A percentile compares a stretch with the other conserved stretches of the same genome.
Evolutionary conservation across 2,888 invertebrate species (phyloP).

Genomic region (Corythucha ciliata): DNA sequence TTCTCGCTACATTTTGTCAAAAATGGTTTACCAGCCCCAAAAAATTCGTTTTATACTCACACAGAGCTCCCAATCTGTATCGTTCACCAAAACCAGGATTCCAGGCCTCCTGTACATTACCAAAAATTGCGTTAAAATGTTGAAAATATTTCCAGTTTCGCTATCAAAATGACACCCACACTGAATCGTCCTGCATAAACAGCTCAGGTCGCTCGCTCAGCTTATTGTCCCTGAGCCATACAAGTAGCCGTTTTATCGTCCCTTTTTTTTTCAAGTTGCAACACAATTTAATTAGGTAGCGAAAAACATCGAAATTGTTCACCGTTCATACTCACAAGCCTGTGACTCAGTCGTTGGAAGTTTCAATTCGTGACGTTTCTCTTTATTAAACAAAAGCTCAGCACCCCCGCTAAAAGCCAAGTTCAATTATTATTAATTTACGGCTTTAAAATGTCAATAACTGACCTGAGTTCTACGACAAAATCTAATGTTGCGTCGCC

Average conservation of each 20-base stretch:
- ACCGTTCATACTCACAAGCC: no score
- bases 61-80: constrained; percentile 89
- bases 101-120: constrained; percentile 61
- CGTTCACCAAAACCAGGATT: constrained; percentile 87
- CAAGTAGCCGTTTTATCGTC: constrained; percentile 62
- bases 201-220: constrained; percentile 73
- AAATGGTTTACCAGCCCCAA: no score
- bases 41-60: no score
- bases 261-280: constrained; percentile 41
- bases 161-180: constrained; percentile 41
- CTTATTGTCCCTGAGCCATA: constrained; percentile 78
- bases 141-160: not conserved
- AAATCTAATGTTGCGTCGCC: constrained; percentile 14
- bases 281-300: not conserved
- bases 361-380: constrained; percentile 58
- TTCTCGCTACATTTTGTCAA: no score
- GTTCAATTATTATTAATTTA: not conserved
- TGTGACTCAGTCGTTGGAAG: constrained; percentile 51
- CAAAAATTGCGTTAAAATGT: not conserved
- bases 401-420: constrained; percentile 65
- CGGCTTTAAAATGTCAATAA: not conserved
- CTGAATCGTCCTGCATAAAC: constrained; percentile 50
- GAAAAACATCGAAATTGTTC: no score
- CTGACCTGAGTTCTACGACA: constrained; percentile 28
- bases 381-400: constrained; percentile 77